Base-by-base conservation (phyloP, 2,797 vertebrate genomes). In the Hybognathus amarus region DNA sequence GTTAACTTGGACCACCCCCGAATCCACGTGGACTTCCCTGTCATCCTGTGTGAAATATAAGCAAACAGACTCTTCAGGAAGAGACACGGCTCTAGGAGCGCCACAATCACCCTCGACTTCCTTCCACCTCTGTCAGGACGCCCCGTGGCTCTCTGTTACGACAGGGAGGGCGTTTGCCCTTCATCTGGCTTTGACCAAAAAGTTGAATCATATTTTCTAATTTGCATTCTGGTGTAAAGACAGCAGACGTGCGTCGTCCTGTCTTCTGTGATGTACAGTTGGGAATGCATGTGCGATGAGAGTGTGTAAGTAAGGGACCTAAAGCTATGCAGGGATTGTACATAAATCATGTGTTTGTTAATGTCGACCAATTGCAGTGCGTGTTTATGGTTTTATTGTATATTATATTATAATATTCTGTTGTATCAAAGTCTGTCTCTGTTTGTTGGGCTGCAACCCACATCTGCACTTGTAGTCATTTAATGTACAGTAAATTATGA, bases 11-110 rank as follows among this genome's bases (percentile, higher is more conserved):
- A 98, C 86, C 95, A 95, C 87, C 98, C 98, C 82, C 96, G 96
- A 89, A 98, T 99, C 90, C 98, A 98, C 47, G 96, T 98, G 88
- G 98, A 99, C 91, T 99, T 99, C 89, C 98, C 98, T 4, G 94
- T 99, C 88, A 94, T 99, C 92, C 96, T 99, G 92, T 99, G 96
- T 88, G 98, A 99, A 93, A 94, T 97, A 90, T 98, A 95, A 98
- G 66, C 52, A 47, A 59, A 69, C 83, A 56, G 61, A 75, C 22
- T 74, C 47, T 50, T 50, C 12, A 70, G 83, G 77, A 86, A 68
- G 69, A 24, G 40, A 22, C 27, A 36, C 7, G 59, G 42, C 15
- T 45, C 4, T 15, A 13, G 42, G 42, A 45, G 61, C 17, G 1
- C 10, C 67, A 74, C 59, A 33, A 27, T 71, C 42, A 79, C 52